Conservation (phyloP, 2,113 vertebrate species). For the Oncorhynchus gorbuscha region DNA sequence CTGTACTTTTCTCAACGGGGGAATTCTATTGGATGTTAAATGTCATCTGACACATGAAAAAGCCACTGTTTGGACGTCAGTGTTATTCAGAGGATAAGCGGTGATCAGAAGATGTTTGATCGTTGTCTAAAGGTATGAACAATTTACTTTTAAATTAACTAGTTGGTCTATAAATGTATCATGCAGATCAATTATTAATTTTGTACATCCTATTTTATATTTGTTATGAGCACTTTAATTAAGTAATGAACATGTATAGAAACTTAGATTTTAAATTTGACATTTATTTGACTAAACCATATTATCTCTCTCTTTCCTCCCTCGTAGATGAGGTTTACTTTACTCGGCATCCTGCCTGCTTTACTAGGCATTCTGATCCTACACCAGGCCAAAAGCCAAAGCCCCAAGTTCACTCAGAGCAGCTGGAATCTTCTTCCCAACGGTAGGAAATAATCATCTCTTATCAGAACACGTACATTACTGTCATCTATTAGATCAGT, state of each 20-base stretch:
- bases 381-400: slow-evolving; percentile 19
- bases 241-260: not conserved
- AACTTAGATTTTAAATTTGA: not conserved
- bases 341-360: not conserved
- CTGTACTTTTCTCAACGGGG: not conserved
- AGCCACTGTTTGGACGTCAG: not conserved
- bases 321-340: slow-evolving; percentile 49
- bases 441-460: not conserved
- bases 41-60: not conserved
- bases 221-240: not conserved
- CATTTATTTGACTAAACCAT: not conserved
- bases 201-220: not conserved
- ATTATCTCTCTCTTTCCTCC: not conserved
- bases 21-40: not conserved
- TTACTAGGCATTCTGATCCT: slow-evolving; percentile 14
- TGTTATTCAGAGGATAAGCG: not conserved
- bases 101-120: not conserved
- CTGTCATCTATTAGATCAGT: no score
- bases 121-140: not conserved
- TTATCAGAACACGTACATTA: not conserved
- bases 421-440: slow-evolving; percentile 52
- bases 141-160: not conserved
- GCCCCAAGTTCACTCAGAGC: slow-evolving; percentile 12
- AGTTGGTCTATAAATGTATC: not conserved
- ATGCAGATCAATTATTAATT: not conserved